These are phyloP conservation scores for Vimba vimba DNA, from an alignment of 2,113 vertebrate species.

Conservation along the genomic window DNA sequence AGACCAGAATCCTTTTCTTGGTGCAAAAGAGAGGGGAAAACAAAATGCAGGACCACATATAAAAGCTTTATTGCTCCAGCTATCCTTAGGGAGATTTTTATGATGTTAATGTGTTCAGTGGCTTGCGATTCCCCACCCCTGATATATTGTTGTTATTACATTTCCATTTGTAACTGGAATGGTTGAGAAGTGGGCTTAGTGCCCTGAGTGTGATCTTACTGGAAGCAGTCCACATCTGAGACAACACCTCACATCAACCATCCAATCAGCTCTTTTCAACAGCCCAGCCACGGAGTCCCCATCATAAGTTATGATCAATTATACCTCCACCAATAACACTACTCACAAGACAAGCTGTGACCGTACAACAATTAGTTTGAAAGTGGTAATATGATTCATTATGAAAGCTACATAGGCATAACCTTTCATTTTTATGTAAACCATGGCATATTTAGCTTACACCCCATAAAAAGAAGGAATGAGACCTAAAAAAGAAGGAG, in stretches of 20 bases:
- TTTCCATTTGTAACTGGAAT: slow-evolving; percentile 54
- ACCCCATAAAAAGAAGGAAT: neutral
- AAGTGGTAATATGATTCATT: slow-evolving; percentile 8
- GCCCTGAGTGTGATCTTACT: slow-evolving; percentile 31
- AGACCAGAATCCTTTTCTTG: neutral
- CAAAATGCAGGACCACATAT: neutral
- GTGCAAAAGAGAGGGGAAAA: neutral
- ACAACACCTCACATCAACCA: slow-evolving; percentile 22
- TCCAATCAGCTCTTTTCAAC: slow-evolving; percentile 29
- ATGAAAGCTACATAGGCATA: slow-evolving; percentile 21
- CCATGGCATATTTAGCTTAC: neutral
- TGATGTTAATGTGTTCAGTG: slow-evolving; percentile 35
- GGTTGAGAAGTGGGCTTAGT: slow-evolving; percentile 22
- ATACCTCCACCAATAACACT: slow-evolving; percentile 36
- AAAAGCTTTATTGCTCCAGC: slow-evolving; percentile 30
- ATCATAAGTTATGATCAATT: slow-evolving; percentile 47
- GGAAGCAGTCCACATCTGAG: neutral
- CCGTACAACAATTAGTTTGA: neutral
- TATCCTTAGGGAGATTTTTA: slow-evolving; percentile 44
- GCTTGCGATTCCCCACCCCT: slow-evolving; percentile 18
- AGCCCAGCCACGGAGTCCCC: neutral
- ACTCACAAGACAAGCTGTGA: slow-evolving; percentile 4
- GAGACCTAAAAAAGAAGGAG: neutral
- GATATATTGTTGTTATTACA: slow-evolving; percentile 56
- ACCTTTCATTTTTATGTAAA: slow-evolving; percentile 14